Evolutionary conservation across 2,113 vertebrate genomes (phyloP), one percentile per base, ranked within the genome.

Genomic region (Tichodroma muraria): DNA sequence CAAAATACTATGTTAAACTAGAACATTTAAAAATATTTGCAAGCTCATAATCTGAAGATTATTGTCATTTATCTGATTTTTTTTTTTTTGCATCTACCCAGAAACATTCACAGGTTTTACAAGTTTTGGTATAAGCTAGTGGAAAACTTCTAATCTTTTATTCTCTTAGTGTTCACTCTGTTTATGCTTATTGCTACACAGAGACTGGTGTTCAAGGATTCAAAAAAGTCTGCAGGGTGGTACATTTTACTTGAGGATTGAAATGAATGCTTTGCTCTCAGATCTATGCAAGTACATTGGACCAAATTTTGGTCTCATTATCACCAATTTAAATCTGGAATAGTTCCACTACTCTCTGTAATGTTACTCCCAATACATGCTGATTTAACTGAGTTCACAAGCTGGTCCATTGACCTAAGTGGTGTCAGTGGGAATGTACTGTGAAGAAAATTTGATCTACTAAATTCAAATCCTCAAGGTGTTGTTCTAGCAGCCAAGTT

Each of bases 391-490:
- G 91, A 95, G 94, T 93, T 93, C 84, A 93, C 92, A 97, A 94
- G 93, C 94, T 97, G 96, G 94, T 93, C 92, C 94, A 95, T 96
- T 97, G 94, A 96, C 95, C 95, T 97, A 93, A 96, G 95, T 93
- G 84, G 86, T 96, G 91, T 95, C 95, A 95, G 93, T 95, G 90
- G 95, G 95, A 88, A 94, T 93, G 91, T 89, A 95, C 69, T 84
- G 77, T 93, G 83, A 92, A 89, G 88, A 95, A 97, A 97, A 96
- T 94, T 92, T 94, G 95, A 95, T 95, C 94, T 89, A 85, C 95
- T 95, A 97, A 96, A 97, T 96, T 93, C 96, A 97, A 96, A 95
- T 97, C 96, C 95, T 97, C 11, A 45, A 96, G 96, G 94, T 94
- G 95, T 81, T 95, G 92, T 97, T 97, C 93, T 53, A 92, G 83